Percentiles rank a stretch among this genome's conserved stretches.
These are phyloP conservation scores for Trichonephila inaurata DNA, from an alignment of 1,140 invertebrate genomes.

Conservation along the genomic window DNA sequence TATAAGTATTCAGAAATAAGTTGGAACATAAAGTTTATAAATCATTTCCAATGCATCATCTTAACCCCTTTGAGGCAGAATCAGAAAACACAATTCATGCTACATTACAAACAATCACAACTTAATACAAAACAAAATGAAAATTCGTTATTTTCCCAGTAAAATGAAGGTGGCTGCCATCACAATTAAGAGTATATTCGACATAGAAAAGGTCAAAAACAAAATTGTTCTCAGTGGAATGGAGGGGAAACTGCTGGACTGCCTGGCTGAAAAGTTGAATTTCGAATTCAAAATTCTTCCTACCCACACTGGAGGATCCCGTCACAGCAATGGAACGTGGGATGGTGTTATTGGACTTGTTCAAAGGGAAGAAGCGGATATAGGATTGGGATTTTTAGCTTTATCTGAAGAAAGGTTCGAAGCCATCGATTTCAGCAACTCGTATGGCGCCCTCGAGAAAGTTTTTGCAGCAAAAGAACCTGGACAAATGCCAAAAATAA, in stretches of 20 bases:
- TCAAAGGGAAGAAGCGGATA: conserved; percentile 9
- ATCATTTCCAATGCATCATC: no score
- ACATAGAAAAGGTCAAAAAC: no score
- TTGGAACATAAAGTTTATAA: no score
- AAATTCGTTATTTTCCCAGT: no score
- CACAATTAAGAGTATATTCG: no score
- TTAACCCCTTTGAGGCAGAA: no score
- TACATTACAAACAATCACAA: no score
- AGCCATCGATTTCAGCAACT: conserved; percentile 28
- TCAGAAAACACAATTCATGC: no score
- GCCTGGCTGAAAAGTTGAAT: neutral
- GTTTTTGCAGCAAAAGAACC: neutral
- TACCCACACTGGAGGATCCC: neutral
- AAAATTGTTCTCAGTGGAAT: neutral
- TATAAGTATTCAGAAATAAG: no score
- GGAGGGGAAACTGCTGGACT: neutral
- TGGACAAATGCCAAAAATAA: neutral
- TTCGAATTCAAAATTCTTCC: neutral
- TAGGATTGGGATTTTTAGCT: neutral
- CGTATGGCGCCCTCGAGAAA: neutral
- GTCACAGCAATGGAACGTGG: neutral
- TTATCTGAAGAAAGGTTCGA: neutral
- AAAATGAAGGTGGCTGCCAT: no score
- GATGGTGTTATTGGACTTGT: conserved; percentile 39
- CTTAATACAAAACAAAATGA: no score